Evolutionary conservation across 2,797 vertebrate species (phyloP).

Genomic region (Brachyalestes nurse): DNA sequence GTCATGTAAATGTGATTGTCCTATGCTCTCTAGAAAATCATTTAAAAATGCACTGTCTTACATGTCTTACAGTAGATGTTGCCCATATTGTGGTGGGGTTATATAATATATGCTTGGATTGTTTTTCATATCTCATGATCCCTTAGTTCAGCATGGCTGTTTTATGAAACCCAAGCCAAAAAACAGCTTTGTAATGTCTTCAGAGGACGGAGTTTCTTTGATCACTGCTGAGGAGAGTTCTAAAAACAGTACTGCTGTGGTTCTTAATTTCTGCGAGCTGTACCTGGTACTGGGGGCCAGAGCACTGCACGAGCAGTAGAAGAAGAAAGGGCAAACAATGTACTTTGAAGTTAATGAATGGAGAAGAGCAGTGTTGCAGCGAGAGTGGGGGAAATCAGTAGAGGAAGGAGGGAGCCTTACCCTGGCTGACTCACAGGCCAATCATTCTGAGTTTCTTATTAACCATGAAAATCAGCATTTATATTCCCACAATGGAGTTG

Average conservation of each 20-base stretch:
- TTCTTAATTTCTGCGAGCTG: slow-evolving; percentile 67
- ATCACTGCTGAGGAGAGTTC: slow-evolving; percentile 67
- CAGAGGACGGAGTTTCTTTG: slow-evolving; percentile 66
- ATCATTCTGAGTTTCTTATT: slow-evolving; percentile 38
- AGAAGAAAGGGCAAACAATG: slow-evolving; percentile 57
- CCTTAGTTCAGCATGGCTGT: slow-evolving; percentile 60
- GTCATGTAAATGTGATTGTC: neutral
- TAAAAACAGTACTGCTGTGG: slow-evolving; percentile 61
- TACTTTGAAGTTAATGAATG: slow-evolving; percentile 74
- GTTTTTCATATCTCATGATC: slow-evolving; percentile 17
- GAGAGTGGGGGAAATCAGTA: slow-evolving; percentile 58
- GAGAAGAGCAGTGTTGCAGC: slow-evolving; percentile 55
- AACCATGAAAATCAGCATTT: slow-evolving; percentile 31
- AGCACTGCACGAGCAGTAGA: slow-evolving; percentile 52
- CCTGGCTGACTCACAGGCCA: slow-evolving; percentile 23
- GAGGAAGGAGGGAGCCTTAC: slow-evolving; percentile 41
- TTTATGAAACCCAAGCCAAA: slow-evolving; percentile 62
- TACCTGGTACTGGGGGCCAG: slow-evolving; percentile 65
- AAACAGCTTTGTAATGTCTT: slow-evolving; percentile 61
- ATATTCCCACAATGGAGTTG: slow-evolving; percentile 25
- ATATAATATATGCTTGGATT: slow-evolving; percentile 40
- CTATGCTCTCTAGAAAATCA: neutral
- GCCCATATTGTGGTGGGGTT: slow-evolving; percentile 15
- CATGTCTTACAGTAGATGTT: slow-evolving; percentile 6
- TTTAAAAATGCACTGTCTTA: neutral